These are phyloP conservation scores for Notodonta ziczac DNA, from an alignment of 2,888 invertebrate species.

Conservation along the genomic window DNA sequence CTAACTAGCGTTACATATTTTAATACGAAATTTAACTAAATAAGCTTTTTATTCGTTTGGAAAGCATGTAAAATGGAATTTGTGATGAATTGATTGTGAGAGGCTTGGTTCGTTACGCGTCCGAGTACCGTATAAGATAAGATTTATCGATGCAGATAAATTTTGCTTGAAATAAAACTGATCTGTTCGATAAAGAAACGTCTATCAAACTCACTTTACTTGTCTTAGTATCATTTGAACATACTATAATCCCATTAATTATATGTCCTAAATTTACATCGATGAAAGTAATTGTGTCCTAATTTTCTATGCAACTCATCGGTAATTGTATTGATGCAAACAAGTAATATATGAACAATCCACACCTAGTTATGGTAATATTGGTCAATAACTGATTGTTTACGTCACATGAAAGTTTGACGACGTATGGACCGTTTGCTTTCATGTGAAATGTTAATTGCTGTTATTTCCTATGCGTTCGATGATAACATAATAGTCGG, in stretches of 20 bases:
- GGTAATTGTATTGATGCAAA: constrained; percentile 15
- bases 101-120: no score
- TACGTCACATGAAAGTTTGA: background rate
- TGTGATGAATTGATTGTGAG: no score
- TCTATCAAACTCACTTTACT: no score
- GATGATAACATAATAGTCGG: background rate
- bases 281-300: constrained; percentile 10
- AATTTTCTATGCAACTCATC: constrained; percentile 15
- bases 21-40: background rate
- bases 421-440: background rate
- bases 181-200: no score
- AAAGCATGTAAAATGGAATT: background rate
- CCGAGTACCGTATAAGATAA: no score
- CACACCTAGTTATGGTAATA: background rate
- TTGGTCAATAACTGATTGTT: background rate
- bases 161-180: no score
- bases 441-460: background rate
- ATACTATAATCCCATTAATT: no score
- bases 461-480: background rate
- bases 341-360: constrained; percentile 10
- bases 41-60: background rate
- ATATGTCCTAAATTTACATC: background rate
- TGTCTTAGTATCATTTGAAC: no score
- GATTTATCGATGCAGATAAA: no score
- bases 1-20: constrained; percentile 3